Evolutionary conservation across 2,888 invertebrate genomes (phyloP).

Genomic region (Melanostoma scalare): DNA sequence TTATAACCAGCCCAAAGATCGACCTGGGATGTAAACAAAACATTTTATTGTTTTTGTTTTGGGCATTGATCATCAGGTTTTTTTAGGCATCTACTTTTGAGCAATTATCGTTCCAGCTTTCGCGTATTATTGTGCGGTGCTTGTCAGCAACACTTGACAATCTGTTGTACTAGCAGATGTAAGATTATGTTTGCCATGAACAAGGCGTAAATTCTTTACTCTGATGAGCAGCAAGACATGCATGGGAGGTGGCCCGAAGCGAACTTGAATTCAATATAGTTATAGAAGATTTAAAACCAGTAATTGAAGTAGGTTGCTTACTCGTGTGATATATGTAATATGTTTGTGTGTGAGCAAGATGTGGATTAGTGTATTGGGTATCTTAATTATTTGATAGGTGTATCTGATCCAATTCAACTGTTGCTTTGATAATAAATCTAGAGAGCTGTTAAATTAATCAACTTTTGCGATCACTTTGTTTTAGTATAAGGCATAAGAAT

Average conservation of each 20-base stretch:
- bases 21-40: neutral
- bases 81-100: conserved; percentile 29
- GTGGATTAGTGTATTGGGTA: no score
- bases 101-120: conserved; percentile 26
- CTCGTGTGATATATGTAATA: conserved; percentile 16
- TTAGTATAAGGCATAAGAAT: no score
- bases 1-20: neutral
- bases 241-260: conserved; percentile 37
- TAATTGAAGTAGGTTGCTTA: conserved; percentile 21
- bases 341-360: no score
- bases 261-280: conserved; percentile 35
- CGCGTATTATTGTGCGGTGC: neutral
- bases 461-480: no score
- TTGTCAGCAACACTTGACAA: conserved; percentile 34
- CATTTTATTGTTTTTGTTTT: conserved; percentile 1
- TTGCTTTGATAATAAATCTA: no score
- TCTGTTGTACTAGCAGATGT: conserved; percentile 12
- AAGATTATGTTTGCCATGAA: conserved; percentile 14
- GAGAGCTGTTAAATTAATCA: no score
- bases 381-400: no score
- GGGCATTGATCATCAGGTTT: conserved; percentile 57
- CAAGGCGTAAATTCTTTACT: conserved; percentile 30
- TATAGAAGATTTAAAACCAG: neutral
- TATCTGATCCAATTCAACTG: no score
- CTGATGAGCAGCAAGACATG: conserved; percentile 39